Evolutionary conservation across 2,888 invertebrate genomes (phyloP).

Genomic region (Amphimallon solstitiale): DNA sequence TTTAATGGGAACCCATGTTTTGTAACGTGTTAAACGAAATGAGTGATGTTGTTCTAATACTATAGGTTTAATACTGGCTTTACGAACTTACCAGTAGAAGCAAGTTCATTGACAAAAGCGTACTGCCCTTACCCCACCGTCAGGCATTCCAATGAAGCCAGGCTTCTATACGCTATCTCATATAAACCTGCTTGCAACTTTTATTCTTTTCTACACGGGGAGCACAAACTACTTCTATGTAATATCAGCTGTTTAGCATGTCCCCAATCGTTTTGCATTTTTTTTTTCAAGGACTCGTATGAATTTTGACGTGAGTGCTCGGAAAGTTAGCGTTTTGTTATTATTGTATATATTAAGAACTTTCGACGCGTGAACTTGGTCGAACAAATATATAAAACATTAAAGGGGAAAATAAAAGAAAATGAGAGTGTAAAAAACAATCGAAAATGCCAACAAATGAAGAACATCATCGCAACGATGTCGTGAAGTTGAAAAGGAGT

Average conservation of each 20-base stretch:
- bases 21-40: constrained; percentile 31
- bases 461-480: constrained; percentile 13
- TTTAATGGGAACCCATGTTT: constrained; percentile 3
- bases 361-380: neutral
- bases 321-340: neutral
- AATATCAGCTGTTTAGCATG: constrained; percentile 40
- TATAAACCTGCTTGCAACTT: constrained; percentile 42
- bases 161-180: constrained; percentile 47
- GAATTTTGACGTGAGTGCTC: constrained; percentile 2
- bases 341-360: constrained; percentile 5
- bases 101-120: constrained; percentile 53
- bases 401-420: neutral
- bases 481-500: constrained; percentile 13
- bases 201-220: constrained; percentile 35
- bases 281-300: constrained; percentile 1
- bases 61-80: constrained; percentile 42
- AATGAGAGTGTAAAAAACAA: neutral
- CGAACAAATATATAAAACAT: neutral
- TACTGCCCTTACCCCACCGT: constrained; percentile 49
- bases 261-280: constrained; percentile 2
- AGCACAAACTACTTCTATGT: constrained; percentile 39
- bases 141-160: constrained; percentile 50
- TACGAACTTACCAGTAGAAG: constrained; percentile 43
- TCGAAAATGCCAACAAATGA: constrained; percentile 14
- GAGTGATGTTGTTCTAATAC: constrained; percentile 42